Percentiles rank a stretch among this genome's conserved stretches.
Conservation (phyloP, 2,797 vertebrate species). For the Microctenopoma stevenorrisi region DNA sequence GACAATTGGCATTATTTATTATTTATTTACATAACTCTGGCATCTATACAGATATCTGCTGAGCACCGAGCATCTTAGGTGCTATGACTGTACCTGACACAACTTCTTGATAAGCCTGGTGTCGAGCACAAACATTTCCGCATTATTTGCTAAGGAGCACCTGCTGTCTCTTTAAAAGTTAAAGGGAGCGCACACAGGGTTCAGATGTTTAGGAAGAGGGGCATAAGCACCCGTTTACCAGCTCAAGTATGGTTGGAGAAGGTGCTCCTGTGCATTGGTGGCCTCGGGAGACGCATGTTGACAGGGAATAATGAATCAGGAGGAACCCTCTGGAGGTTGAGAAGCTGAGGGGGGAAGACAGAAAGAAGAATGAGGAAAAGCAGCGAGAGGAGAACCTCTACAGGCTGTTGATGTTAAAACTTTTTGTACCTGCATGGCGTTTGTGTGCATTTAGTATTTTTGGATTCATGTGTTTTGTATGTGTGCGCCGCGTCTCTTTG, state of each 20-base stretch:
- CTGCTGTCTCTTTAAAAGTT: slow-evolving; percentile 10
- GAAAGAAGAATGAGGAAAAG: slow-evolving; percentile 47
- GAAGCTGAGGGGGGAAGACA: slow-evolving; percentile 49
- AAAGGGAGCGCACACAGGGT: background rate
- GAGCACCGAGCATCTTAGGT: background rate
- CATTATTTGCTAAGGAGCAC: slow-evolving; percentile 1
- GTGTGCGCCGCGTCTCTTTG: background rate
- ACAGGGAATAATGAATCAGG: slow-evolving; percentile 73
- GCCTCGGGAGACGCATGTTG: slow-evolving; percentile 65
- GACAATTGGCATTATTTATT: background rate
- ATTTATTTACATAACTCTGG: slow-evolving; percentile 4
- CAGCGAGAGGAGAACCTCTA: slow-evolving; percentile 28
- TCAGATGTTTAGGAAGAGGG: slow-evolving; percentile 18
- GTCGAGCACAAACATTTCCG: background rate
- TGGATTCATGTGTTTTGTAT: background rate
- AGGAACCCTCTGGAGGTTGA: slow-evolving; percentile 59
- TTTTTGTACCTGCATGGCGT: slow-evolving; percentile 27
- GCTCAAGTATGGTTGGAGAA: slow-evolving; percentile 55
- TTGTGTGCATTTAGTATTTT: background rate
- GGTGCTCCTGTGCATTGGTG: slow-evolving; percentile 37
- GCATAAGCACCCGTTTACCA: slow-evolving; percentile 41
- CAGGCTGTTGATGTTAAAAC: slow-evolving; percentile 40
- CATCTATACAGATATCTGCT: background rate
- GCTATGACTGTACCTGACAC: background rate
- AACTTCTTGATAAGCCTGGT: background rate